Base-by-base conservation (phyloP, 2,113 vertebrate species). In the Merops nubicus region DNA sequence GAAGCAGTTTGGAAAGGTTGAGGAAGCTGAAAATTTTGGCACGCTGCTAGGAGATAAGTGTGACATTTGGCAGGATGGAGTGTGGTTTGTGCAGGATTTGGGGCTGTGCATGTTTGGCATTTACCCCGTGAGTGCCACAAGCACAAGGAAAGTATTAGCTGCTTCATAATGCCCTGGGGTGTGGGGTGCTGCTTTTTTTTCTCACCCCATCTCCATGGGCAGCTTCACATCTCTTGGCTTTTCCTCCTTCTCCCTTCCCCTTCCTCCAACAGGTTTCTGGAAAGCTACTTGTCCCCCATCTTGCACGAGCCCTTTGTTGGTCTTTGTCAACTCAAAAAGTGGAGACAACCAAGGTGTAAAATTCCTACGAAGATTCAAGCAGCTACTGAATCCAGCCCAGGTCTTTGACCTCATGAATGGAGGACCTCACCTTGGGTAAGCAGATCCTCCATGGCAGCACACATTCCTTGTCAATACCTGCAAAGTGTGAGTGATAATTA, bases 371-470 rank as follows among this genome's bases (percentile, higher is more conserved):
- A 98, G 99, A 91, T 99, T 99, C 97, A 99, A 99, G 78, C 99
- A 99, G 85, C 98, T 99, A 88, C 98, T 99, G 90, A 99, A 99
- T 97, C 99, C 99, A 1, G 99, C 99, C 3, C 99, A 99, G 96
- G 99, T 99, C 91, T 99, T 99, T 47, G 99, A 99, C 97, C 98
- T 99, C 92, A 99, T 99, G 99, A 99, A 99, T 19, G 99, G 99
- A 95, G 99, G 99, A 15, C 99, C 99, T 21, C 99, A 99, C 96
- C 99, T 99, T 12, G 99, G 99, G 99, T 99, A 98, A 98, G 98
- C 50, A 63, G 79, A 85, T 77, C 14, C 2, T 64, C 33, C 74
- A 0, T 77, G 72, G 53, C 78, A 65, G n/a, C 29, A 57, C 15
- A 18, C 10, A 14, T 80, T 79, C 57, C 25, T 74, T 91, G 23